These are phyloP conservation scores for Creontiades dilutus DNA, from an alignment of 2,888 invertebrate genomes.

Conservation along the genomic window DNA sequence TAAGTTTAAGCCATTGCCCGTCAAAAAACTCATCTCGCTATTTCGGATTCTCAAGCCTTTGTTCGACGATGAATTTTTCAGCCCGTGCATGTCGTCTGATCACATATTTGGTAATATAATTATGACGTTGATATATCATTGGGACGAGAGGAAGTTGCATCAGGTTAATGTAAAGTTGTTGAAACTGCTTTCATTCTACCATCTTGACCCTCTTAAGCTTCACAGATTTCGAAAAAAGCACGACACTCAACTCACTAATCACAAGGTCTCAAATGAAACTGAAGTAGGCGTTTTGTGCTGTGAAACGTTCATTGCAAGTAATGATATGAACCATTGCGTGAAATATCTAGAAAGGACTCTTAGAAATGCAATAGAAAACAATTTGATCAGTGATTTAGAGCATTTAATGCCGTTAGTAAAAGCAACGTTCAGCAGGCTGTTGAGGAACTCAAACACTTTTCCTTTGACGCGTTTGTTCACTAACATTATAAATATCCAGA, in stretches of 20 bases:
- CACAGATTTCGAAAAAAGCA: neutral
- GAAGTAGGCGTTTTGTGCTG: conserved; percentile 1
- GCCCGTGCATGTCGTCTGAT: neutral
- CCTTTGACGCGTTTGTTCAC: conserved; percentile 7
- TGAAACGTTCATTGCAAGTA: neutral
- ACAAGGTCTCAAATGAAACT: neutral
- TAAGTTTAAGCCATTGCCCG: neutral
- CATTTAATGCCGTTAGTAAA: neutral
- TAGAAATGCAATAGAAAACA: neutral
- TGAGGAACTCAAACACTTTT: neutral
- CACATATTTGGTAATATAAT: neutral
- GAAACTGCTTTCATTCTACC: neutral
- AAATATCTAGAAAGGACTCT: neutral
- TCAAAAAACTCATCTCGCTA: neutral
- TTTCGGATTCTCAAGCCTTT: neutral
- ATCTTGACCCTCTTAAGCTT: neutral
- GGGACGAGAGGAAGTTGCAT: neutral
- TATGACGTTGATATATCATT: neutral
- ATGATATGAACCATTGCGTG: neutral
- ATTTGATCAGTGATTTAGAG: neutral
- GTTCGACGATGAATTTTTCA: neutral
- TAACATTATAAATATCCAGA: conserved; percentile 6
- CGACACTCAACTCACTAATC: neutral
- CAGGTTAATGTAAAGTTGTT: neutral
- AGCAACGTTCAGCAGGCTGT: neutral